Conservation (phyloP, 2,888 invertebrate species). For the Rotaria socialis region DNA sequence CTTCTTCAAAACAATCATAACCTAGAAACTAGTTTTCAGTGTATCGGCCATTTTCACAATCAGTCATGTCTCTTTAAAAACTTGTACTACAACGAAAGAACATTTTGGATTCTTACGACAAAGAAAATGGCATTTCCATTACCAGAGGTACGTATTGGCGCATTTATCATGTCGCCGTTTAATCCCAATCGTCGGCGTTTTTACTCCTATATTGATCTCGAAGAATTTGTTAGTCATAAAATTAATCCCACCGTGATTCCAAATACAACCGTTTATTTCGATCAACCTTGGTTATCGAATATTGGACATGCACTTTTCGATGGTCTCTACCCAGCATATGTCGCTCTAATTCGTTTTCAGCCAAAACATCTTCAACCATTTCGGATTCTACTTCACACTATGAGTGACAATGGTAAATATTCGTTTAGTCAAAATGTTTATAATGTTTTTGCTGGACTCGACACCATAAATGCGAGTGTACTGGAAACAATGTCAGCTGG, state of each 20-base stretch:
- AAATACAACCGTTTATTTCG: background rate
- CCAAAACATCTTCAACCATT: conserved; percentile 1
- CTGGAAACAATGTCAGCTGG: background rate
- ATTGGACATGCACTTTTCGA: conserved; percentile 3
- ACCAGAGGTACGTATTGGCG: no score
- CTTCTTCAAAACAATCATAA: no score
- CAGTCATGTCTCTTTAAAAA: no score
- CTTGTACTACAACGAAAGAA: no score
- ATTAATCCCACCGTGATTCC: background rate
- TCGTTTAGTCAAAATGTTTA: background rate
- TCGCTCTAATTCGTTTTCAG: background rate
- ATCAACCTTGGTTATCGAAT: background rate
- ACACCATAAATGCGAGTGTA: background rate
- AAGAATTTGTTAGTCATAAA: background rate
- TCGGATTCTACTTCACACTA: background rate
- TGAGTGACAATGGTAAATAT: background rate
- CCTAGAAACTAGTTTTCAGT: no score
- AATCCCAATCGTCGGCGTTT: no score
- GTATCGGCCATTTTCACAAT: no score
- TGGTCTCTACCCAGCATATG: background rate
- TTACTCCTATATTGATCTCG: background rate
- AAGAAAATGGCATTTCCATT: no score
- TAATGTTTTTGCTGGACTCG: background rate
- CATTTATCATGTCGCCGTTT: no score
- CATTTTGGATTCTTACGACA: no score